A percentile compares a stretch with the other conserved stretches of the same genome.
These are phyloP conservation scores for Heliconius hermathena DNA, from an alignment of 1,140 invertebrate species.

Conservation along the genomic window DNA sequence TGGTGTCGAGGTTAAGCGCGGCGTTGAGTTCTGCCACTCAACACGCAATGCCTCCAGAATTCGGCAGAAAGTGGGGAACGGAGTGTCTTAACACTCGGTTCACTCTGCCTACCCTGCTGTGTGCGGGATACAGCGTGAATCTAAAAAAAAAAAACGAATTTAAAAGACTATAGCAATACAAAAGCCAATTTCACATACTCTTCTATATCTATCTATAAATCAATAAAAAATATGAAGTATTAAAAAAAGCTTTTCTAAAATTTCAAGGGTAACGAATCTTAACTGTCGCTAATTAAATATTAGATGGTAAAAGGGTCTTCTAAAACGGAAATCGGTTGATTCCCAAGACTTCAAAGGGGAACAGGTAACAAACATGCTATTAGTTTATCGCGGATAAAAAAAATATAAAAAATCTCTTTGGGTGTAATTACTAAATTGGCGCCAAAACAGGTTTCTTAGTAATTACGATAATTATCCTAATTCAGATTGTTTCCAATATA, in stretches of 20 bases:
- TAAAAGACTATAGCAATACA: not conserved
- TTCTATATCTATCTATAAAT: not conserved
- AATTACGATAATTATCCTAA: constrained; percentile 76
- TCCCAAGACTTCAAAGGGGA: constrained; percentile 29
- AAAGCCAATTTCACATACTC: not conserved
- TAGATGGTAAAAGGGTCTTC: constrained; percentile 23
- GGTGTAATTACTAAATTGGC: constrained; percentile 56
- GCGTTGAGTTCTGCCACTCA: too few relatives aligned
- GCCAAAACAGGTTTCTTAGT: constrained; percentile 63
- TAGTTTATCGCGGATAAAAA: constrained; percentile 41
- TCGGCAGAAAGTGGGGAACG: too few relatives aligned
- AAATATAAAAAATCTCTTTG: constrained; percentile 39
- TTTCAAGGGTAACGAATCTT: constrained; percentile 21
- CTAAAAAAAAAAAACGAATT: too few relatives aligned
- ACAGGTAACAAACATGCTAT: constrained; percentile 41
- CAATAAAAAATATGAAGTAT: not conserved
- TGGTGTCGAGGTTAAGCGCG: too few relatives aligned
- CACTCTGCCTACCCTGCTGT: too few relatives aligned
- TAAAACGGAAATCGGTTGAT: constrained; percentile 33
- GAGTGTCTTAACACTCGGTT: too few relatives aligned
- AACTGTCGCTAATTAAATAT: constrained; percentile 37
- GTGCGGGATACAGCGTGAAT: too few relatives aligned
- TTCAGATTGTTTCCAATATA: constrained; percentile 63
- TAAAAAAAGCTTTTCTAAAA: not conserved
- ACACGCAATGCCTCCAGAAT: too few relatives aligned